Evolutionary conservation across 2,797 vertebrate species (phyloP).

Genomic region (Danio aesculapii): DNA sequence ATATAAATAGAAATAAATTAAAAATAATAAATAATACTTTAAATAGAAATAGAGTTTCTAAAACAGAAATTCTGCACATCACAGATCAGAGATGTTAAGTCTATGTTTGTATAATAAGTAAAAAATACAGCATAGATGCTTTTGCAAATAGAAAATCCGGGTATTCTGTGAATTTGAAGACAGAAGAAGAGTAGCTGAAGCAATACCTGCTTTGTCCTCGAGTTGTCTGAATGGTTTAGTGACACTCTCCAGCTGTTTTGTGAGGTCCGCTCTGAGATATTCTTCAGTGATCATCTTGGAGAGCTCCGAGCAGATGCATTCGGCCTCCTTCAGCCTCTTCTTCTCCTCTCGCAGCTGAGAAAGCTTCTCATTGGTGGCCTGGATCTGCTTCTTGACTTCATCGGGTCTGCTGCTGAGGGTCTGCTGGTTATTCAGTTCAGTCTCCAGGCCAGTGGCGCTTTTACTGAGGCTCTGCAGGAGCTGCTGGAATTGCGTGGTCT

Average conservation of each 20-base stretch:
- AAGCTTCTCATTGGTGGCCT: slow-evolving; percentile 84
- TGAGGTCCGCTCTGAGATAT: slow-evolving; percentile 93
- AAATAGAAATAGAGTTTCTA: too few species aligned
- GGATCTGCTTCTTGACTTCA: slow-evolving; percentile 90
- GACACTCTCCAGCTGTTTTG: slow-evolving; percentile 89
- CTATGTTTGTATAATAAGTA: too few species aligned
- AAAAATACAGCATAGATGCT: too few species aligned
- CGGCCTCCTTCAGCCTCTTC: slow-evolving; percentile 85
- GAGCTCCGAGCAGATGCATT: slow-evolving; percentile 86
- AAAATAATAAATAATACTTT: too few species aligned
- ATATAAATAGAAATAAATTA: too few species aligned
- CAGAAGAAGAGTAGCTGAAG: background rate
- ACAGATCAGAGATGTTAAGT: too few species aligned
- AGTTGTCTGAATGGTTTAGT: slow-evolving; percentile 90
- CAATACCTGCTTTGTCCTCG: slow-evolving; percentile 94
- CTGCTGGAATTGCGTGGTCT: slow-evolving; percentile 89
- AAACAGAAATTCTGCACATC: too few species aligned
- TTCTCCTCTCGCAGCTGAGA: slow-evolving; percentile 86
- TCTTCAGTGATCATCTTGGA: slow-evolving; percentile 89
- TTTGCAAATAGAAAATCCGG: background rate
- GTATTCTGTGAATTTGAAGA: background rate
- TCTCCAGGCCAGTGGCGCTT: slow-evolving; percentile 82
- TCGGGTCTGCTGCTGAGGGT: slow-evolving; percentile 86
- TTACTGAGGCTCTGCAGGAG: slow-evolving; percentile 84
- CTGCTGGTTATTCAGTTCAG: slow-evolving; percentile 81